Percentiles rank a stretch among this genome's conserved stretches.
Conservation (phyloP, 2,113 vertebrate genomes). For the Chionis minor region DNA sequence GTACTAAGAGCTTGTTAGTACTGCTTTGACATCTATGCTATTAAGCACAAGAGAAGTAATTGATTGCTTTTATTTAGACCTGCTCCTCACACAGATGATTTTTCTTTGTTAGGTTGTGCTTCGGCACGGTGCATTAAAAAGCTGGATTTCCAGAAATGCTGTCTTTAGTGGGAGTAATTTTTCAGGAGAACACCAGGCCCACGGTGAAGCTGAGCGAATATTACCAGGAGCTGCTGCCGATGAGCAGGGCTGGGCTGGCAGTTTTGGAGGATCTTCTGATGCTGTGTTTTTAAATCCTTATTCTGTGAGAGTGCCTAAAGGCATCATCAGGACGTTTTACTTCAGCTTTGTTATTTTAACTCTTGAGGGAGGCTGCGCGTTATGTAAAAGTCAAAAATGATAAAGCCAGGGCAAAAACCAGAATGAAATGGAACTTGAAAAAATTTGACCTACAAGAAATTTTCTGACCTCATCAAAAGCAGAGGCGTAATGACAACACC, state of each 20-base stretch:
- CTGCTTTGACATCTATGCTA: neutral
- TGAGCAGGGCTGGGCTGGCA: neutral
- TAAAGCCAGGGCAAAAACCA: neutral
- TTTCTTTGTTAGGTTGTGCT: rapidly evolving
- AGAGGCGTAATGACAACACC: neutral
- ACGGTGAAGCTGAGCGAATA: rapidly evolving
- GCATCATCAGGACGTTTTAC: neutral
- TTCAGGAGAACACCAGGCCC: neutral
- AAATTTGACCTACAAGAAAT: neutral
- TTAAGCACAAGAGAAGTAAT: neutral
- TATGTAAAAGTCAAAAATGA: neutral
- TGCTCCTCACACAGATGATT: neutral
- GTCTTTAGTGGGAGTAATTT: neutral
- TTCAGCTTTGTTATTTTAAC: neutral
- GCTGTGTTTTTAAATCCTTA: neutral
- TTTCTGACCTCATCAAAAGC: neutral
- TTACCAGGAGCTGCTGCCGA: neutral
- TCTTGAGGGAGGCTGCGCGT: neutral
- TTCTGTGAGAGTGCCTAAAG: neutral
- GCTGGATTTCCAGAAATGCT: neutral
- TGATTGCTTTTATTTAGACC: neutral
- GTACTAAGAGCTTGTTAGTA: neutral
- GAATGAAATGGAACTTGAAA: neutral
- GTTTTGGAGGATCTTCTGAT: neutral
- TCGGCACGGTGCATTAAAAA: neutral